Conservation (phyloP, 2,113 vertebrate species). For the Tauraco erythrolophus region DNA sequence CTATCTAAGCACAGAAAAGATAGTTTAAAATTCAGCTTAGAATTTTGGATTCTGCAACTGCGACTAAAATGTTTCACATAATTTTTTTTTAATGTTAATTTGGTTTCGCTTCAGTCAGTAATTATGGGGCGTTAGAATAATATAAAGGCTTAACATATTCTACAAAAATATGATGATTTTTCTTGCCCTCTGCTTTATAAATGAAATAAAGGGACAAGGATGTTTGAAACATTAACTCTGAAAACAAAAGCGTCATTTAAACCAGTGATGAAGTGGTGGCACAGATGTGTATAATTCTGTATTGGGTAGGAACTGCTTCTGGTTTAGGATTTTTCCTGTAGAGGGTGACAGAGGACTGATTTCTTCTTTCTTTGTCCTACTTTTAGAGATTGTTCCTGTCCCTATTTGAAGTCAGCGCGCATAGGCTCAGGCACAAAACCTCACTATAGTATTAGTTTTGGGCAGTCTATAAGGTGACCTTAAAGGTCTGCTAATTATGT, state of each 20-base stretch:
- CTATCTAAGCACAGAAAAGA: neutral
- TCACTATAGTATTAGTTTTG: neutral
- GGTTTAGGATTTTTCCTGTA: neutral
- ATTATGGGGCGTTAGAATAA: neutral
- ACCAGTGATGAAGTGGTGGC: neutral
- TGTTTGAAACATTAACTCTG: neutral
- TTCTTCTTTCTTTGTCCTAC: neutral
- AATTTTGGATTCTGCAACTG: neutral
- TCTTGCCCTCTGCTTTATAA: neutral
- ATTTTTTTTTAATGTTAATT: neutral
- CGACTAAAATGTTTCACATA: neutral
- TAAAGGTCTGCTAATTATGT: neutral
- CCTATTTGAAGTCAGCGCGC: neutral
- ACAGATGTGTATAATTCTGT: neutral
- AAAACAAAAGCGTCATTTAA: neutral
- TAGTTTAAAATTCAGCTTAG: neutral
- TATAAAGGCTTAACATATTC: neutral
- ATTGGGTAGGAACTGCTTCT: neutral
- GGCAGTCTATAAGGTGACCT: neutral
- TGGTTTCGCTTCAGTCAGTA: neutral
- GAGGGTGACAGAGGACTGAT: neutral
- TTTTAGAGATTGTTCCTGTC: neutral
- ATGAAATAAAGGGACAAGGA: neutral
- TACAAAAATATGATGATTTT: neutral
- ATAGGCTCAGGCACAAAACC: neutral